phyloP scores from a whole-genome alignment of 2,113 vertebrate species.

The Anolis sagrei region DNA sequence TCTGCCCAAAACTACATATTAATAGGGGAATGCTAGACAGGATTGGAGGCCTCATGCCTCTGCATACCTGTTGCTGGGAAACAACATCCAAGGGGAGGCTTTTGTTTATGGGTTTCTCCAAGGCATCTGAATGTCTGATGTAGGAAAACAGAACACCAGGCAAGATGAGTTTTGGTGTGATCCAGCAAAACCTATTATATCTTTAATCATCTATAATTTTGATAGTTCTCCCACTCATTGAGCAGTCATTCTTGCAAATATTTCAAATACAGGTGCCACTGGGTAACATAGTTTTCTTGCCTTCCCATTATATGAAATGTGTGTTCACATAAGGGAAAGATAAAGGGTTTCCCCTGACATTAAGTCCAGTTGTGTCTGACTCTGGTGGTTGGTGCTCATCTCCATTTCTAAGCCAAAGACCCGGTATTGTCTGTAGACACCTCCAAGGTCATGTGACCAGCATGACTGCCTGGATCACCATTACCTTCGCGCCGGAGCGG shows the following conservation, averaged over 20 bases:
- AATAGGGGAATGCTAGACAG: not conserved
- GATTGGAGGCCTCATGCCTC: not conserved
- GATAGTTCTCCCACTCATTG: not conserved
- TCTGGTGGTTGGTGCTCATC: too few species aligned
- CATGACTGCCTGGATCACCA: too few species aligned
- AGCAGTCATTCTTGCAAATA: not conserved
- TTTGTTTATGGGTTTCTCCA: not conserved
- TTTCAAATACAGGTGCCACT: not conserved
- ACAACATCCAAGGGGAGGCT: not conserved
- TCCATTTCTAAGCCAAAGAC: too few species aligned
- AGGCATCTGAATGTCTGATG: not conserved
- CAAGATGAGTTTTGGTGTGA: not conserved
- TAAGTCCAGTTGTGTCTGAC: too few species aligned
- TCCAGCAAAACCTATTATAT: not conserved
- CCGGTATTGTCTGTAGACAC: too few species aligned
- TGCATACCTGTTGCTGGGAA: not conserved
- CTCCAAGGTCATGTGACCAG: too few species aligned
- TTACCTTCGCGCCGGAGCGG: too few species aligned
- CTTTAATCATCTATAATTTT: not conserved
- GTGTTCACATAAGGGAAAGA: too few species aligned
- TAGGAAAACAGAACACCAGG: not conserved
- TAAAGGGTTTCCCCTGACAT: too few species aligned
- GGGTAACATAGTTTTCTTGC: not conserved
- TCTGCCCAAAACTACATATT: not conserved
- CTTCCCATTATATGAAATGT: not conserved